Base-by-base conservation (phyloP, 1,140 invertebrate genomes). In the Delia radicum region DNA sequence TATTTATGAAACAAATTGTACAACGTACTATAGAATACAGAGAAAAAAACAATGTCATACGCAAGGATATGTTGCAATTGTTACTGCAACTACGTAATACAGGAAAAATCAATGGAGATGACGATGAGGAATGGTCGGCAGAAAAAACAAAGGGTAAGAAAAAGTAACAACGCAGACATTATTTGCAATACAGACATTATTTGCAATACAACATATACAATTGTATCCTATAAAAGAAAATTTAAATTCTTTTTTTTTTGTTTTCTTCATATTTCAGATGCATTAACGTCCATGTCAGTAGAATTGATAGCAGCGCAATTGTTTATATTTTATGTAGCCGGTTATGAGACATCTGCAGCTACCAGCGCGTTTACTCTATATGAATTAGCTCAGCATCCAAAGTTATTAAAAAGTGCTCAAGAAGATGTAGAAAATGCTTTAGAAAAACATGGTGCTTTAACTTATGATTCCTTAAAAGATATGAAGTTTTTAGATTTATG, bases 331-430 rank as follows among this genome's bases (percentile, higher is more conserved):
- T 89, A 91, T 79, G 75, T 90, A 13, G 91, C 91, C 42, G 92
- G 91, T 31, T 93, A 90, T 80, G 92, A 93, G 77, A 92, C 92
- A 0, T 91, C 91, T 0, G 88, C 91, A 2, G 88, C 88, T 8
- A 87, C 90, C 0, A 85, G 91, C 7, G 87, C 89, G 37, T 89
- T 89, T 78, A 86, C 87, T 4, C 69, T 89, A 1, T 90, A 90
- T 77, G 87, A 89, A 78, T 82, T 92, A 73, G 88, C 91, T 2
- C 79, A 86, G 62, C 85, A 91, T 80, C 87, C 87, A 15, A 87
- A 89, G 3, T 85, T 90, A 18, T 91, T 92, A 78, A 80, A 88
- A 24, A 88, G 86, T 78, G 79, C 91, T 0, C 81, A 87, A n/a
- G 74, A 88, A 29, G 91, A 93, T 85, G 87, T 93, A 5, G 76